Conservation (phyloP, 1,140 invertebrate genomes). For the Dermatophagoides farinae region DNA sequence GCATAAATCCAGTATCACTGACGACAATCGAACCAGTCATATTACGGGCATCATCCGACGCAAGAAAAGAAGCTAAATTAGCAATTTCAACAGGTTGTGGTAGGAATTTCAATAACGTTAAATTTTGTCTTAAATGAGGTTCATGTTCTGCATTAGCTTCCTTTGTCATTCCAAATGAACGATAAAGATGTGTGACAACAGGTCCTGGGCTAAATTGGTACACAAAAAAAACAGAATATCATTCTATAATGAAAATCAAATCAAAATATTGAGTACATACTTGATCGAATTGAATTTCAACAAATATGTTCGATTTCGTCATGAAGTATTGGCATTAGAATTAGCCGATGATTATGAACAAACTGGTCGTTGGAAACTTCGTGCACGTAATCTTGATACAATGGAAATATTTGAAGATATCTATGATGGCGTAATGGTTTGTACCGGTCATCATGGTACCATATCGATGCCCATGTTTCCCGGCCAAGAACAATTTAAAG, state of each 20-base stretch:
- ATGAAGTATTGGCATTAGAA: slow-evolving; percentile 22
- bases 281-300: slow-evolving; percentile 23
- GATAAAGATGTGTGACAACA: background rate
- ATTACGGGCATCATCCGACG: background rate
- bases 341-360: slow-evolving; percentile 22
- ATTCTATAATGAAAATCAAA: background rate
- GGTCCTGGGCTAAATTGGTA: background rate
- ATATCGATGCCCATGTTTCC: slow-evolving; percentile 9
- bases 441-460: slow-evolving; percentile 23
- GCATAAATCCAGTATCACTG: no score
- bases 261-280: background rate
- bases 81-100: background rate
- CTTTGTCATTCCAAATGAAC: background rate
- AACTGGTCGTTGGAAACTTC: slow-evolving; percentile 27
- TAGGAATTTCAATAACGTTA: background rate
- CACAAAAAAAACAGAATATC: background rate
- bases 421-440: slow-evolving; percentile 28
- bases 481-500: slow-evolving; percentile 27
- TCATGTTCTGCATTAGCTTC: background rate
- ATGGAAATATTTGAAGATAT: slow-evolving; percentile 16
- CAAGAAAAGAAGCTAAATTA: background rate
- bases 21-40: background rate
- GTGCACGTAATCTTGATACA: slow-evolving; percentile 7
- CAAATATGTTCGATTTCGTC: slow-evolving; percentile 24
- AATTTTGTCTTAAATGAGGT: background rate